Evolutionary conservation across 2,113 vertebrate genomes (phyloP), one percentile per base, ranked within the genome.

Genomic region (Limanda limanda): DNA sequence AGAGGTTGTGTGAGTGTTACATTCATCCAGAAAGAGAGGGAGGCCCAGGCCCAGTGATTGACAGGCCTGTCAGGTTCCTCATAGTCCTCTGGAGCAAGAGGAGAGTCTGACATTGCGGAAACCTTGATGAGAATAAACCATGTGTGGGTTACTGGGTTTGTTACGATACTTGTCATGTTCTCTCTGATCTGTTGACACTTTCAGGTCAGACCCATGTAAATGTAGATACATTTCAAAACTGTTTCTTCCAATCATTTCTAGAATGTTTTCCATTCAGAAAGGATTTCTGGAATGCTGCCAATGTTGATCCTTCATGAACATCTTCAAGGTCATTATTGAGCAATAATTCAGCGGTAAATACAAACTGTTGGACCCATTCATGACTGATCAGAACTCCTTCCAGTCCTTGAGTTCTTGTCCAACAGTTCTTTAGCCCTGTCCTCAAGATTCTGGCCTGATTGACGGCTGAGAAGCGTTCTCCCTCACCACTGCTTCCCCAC

Each of bases 11-110:
- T 51, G 58, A 3, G 37, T 66, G 62, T 52, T 14, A 35, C 21
- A 66, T 51, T 42, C 54, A 54, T 61, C 51, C 37, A 45, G 42
- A 72, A 37, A 67, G 78, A 60, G 70, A 47, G 18, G 79, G 52
- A 47, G 20, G 17, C 56, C 55, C 51, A 42, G 24, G 15, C n/a
- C 14, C 40, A 18, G 5, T 80, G 80, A 87, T 54, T 82, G 79
- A 81, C 74, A 69, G 68, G 57, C 23, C 73, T 86, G 88, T 87
- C 84, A 88, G 71, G 60, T 60, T 56, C 13, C 58, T 66, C 77
- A 68, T 64, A 72, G 74, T 76, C 45, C 67, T 72, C 62, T 54
- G 54, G 14, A 47, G 31, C 23, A 62, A 55, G 61, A 1, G 56
- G 42, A 61, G 76, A 63, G 78, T 55, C 18, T 17, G 71, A 45